These are phyloP conservation scores for Catharus fuscescens DNA, from an alignment of 2,113 vertebrate genomes.

Conservation along the genomic window DNA sequence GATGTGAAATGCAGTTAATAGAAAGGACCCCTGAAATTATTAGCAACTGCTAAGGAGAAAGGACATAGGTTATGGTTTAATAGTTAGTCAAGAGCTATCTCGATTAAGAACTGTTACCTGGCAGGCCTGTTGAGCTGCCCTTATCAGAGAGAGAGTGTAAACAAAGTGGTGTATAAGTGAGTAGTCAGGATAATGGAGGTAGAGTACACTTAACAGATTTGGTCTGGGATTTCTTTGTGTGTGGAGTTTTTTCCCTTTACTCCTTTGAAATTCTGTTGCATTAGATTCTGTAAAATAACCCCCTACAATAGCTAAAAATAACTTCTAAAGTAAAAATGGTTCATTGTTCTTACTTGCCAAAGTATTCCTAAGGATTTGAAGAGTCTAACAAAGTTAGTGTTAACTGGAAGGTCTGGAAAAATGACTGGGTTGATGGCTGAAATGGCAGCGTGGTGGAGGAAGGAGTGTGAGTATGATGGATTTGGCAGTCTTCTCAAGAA, in stretches of 20 bases:
- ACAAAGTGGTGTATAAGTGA: constrained; percentile 21
- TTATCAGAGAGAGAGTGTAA: constrained; percentile 45
- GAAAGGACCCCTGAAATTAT: background rate
- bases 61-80: background rate
- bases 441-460: background rate
- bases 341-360: background rate
- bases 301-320: background rate
- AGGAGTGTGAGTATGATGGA: background rate
- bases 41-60: background rate
- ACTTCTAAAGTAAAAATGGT: background rate
- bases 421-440: background rate
- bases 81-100: constrained; percentile 18
- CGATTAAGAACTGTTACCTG: background rate
- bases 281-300: background rate
- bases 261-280: background rate
- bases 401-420: background rate
- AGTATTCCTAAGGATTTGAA: background rate
- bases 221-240: accelerated
- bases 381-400: background rate
- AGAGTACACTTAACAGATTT: background rate
- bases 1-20: background rate
- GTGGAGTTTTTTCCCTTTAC: accelerated
- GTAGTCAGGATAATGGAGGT: background rate
- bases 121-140: background rate
- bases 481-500: background rate